Evolutionary conservation across 1,140 invertebrate species (phyloP).

Genomic region (Neodiprion pinetum): DNA sequence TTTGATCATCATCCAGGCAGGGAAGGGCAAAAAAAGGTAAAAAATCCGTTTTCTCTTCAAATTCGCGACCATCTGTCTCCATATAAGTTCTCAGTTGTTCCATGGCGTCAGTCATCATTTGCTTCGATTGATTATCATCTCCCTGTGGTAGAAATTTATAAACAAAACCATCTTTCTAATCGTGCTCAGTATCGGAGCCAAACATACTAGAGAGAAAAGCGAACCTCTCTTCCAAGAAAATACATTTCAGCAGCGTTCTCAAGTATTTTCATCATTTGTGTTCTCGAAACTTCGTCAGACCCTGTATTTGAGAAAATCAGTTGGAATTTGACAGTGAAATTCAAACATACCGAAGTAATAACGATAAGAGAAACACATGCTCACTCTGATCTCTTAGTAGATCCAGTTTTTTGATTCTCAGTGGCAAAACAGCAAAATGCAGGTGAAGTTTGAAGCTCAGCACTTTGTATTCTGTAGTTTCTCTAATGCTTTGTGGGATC

Average conservation of each 20-base stretch:
- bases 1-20: conserved; percentile 64
- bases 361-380: too few species aligned
- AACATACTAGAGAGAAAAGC: not conserved
- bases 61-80: conserved; percentile 60
- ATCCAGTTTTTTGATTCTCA: conserved; percentile 26
- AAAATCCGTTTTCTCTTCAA: conserved; percentile 65
- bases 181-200: not conserved
- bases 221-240: conserved; percentile 10
- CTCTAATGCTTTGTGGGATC: conserved; percentile 31
- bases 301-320: not conserved
- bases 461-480: conserved; percentile 36
- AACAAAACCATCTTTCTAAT: not conserved
- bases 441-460: conserved; percentile 42
- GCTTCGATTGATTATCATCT: conserved; percentile 13
- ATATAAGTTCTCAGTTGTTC: conserved; percentile 63
- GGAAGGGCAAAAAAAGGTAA: conserved; percentile 67
- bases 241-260: conserved; percentile 27
- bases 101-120: conserved; percentile 48
- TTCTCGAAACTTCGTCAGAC: conserved; percentile 19
- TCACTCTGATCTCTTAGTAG: conserved; percentile 25
- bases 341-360: conserved; percentile 4
- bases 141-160: conserved; percentile 22
- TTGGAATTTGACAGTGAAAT: conserved; percentile 5
- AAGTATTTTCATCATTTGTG: conserved; percentile 24
- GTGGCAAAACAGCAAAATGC: conserved; percentile 39